Evolutionary conservation across 2,113 vertebrate genomes (phyloP).

Genomic region (Pitta sordida): DNA sequence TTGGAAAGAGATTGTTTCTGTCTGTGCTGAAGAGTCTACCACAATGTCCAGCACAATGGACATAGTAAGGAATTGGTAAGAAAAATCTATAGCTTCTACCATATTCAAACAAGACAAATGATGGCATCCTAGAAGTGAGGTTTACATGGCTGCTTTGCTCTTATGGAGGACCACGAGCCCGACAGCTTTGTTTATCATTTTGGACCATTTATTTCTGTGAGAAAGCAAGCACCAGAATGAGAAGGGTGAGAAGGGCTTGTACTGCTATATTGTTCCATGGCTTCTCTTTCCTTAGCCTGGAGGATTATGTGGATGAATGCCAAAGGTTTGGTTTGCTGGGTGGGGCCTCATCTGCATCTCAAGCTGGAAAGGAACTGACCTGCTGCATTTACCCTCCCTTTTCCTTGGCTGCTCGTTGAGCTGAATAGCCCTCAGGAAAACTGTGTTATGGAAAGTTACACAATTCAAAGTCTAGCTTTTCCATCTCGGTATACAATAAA

Average conservation of each 20-base stretch:
- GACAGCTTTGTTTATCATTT: neutral
- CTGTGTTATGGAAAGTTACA: conserved; percentile 37
- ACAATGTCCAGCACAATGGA: neutral
- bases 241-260: neutral
- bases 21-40: neutral
- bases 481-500: conserved; percentile 5
- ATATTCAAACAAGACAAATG: neutral
- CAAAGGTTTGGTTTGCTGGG: conserved; percentile 32
- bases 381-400: neutral
- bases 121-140: neutral
- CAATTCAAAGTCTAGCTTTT: conserved; percentile 24
- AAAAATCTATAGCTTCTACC: neutral
- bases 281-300: neutral
- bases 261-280: neutral
- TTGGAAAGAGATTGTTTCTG: neutral
- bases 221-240: neutral
- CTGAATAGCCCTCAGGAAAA: conserved; percentile 31
- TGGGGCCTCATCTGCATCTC: conserved; percentile 33
- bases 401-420: conserved; percentile 4
- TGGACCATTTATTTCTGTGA: neutral
- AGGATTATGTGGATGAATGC: neutral
- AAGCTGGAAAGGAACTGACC: neutral
- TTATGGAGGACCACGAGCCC: neutral
- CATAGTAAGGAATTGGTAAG: neutral
- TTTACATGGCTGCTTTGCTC: neutral